Evolutionary conservation across 2,888 invertebrate species (phyloP), one percentile per base, ranked within the genome.

Genomic region (Colostygia pectinataria): DNA sequence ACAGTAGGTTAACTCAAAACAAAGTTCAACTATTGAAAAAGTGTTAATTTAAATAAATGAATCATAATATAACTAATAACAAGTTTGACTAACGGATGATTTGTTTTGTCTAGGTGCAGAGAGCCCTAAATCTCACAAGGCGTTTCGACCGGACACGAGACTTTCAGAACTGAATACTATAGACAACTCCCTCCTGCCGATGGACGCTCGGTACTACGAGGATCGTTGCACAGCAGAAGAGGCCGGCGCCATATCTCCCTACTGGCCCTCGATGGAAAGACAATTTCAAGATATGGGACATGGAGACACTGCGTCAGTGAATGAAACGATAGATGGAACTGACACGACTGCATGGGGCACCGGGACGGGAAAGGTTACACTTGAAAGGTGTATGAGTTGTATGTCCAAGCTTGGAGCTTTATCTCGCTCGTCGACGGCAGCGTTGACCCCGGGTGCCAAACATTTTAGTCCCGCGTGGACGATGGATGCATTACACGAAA

Each of bases 331-430:
- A 1, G 77, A 69, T 13, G 72, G 74, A 1, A 55, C 62, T 0
- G 79, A 74, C 2, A 56, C 61, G 60, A 82, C 61, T 61, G 74
- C 80, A 65, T 76, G 77, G 76, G 65, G 63, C 7, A 69, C 69
- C 1, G 71, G 68, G 1, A 61, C 61, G 87, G 92, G 92, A 78
- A 91, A 57, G 36, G 80, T 83, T 10, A 74, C 80, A 24, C 70
- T 93, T 6, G 93, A 93, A 65, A 81, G 94, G 34, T 95, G 95
- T 74, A 92, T 93, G 83, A 95, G 95, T 72, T 95, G 95, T 75
- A 95, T 95, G 71, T 94, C 95, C 51, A 95, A 95, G 79, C 86
- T 95, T 18, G 95, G 95, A 12, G 93, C 94, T 0, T 89, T 94
- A 81, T 94, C 94, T 0, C 91, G 94, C 31, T 93, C 93, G 8